phyloP scores from a whole-genome alignment of 2,113 vertebrate species.

The Gorilla gorilla region DNA sequence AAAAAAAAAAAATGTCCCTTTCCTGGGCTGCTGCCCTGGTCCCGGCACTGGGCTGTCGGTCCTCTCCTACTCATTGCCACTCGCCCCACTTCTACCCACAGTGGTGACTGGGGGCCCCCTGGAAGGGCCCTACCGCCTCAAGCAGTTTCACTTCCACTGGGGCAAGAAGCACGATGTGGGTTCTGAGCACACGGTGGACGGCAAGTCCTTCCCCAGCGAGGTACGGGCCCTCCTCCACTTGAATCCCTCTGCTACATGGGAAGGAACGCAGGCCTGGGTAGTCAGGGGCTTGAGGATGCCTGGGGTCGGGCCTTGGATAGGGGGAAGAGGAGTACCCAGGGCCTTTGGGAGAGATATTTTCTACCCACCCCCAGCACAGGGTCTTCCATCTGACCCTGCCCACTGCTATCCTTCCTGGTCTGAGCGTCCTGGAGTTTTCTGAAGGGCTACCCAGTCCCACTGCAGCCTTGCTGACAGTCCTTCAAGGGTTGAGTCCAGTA shows the following conservation, averaged over 20 bases:
- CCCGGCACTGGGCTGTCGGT: neutral
- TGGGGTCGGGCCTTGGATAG: neutral
- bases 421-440: neutral
- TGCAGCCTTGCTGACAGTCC: neutral
- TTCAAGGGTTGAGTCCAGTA: neutral
- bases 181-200: constrained; percentile 94
- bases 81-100: constrained; percentile 70
- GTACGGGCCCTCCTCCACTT: constrained; percentile 77
- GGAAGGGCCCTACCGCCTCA: constrained; percentile 92
- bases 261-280: neutral
- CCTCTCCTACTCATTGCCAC: neutral
- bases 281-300: neutral
- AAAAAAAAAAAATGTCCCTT: neutral
- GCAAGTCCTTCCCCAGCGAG: constrained; percentile 93
- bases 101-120: constrained; percentile 93
- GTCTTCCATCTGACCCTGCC: neutral
- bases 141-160: constrained; percentile 99
- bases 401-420: neutral
- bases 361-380: neutral
- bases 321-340: neutral
- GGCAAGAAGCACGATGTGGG: constrained; percentile 90
- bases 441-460: neutral
- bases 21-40: neutral
- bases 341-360: neutral
- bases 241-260: neutral